Evolutionary conservation across 2,888 invertebrate genomes (phyloP), one percentile per base, ranked within the genome.

Genomic region (Tenodera sinensis): DNA sequence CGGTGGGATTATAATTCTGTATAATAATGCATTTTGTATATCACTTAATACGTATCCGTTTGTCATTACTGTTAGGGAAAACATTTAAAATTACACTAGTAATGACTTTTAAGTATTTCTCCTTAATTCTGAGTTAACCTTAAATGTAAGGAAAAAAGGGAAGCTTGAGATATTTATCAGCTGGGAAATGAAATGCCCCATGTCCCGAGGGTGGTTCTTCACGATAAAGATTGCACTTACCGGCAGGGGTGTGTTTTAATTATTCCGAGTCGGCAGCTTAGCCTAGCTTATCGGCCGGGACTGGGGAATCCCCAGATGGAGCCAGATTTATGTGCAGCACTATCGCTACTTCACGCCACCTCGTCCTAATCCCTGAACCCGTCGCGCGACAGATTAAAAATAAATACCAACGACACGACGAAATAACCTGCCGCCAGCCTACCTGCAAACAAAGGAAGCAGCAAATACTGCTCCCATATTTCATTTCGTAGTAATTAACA

Each of bases 311-410:
- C 83, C 88, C 88, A 71, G 84, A 84, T 81, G 88, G 88, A 88
- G 88, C 88, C 82, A 88, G 88, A 88, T 88, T 88, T 88, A 88
- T 88, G 88, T 71, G 88, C 81, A 81, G 47, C 30, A 85, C 88
- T 87, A 87, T 87, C 87, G 87, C 87, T 87, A 87, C 83, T 87
- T 87, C 87, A 87, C 83, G 87, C 87, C 27, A 83, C 83, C 42
- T 87, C 34, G 34, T 87, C 81, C 34, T 87, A 87, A 87, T 87
- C 87, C 87, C 81, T 14, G 82, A 47, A 81, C 86, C 71, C 81
- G 86, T 28, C 54, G 54, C 54, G 54, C 54, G 54, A 71, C 54
- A 71, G 54, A 71, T 71, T 71, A 71, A 71, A 71, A 71, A 71
- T 71, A 71, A 71, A 71, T 71, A 71, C 54, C 54, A 20, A 9